Percentiles rank a stretch among this genome's conserved stretches.
These are phyloP conservation scores for Bettongia penicillata DNA, from an alignment of 2,113 vertebrate genomes.

Conservation along the genomic window DNA sequence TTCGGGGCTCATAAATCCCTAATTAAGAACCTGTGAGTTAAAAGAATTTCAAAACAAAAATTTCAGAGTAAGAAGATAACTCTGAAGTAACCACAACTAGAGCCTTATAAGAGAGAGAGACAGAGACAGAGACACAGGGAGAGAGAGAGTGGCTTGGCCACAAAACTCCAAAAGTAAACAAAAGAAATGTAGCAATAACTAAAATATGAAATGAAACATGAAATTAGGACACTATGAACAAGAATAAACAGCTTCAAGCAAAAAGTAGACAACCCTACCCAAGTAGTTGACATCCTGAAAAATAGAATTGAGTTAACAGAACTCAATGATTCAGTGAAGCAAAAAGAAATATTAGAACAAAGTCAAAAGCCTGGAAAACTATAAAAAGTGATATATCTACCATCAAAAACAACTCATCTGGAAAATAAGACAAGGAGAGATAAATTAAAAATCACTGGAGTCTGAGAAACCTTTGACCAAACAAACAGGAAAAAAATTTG, in stretches of 20 bases:
- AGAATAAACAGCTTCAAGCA: neutral
- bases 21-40: no score
- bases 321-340: neutral
- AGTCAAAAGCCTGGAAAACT: neutral
- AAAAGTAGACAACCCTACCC: neutral
- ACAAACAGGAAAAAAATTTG: neutral
- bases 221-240: neutral
- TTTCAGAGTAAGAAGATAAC: neutral
- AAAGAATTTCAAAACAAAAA: neutral
- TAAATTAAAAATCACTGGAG: neutral
- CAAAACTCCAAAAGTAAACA: neutral
- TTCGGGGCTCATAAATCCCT: no score
- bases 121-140: no score
- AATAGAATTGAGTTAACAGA: neutral
- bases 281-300: neutral
- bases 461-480: neutral
- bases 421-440: neutral
- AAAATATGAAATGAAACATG: neutral
- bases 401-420: conserved; percentile 3
- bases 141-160: neutral
- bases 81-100: neutral
- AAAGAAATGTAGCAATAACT: neutral
- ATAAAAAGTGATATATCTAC: neutral
- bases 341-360: neutral
- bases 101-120: neutral